Conservation (phyloP, 1,140 invertebrate species). For the Zelostemma sp. region DNA sequence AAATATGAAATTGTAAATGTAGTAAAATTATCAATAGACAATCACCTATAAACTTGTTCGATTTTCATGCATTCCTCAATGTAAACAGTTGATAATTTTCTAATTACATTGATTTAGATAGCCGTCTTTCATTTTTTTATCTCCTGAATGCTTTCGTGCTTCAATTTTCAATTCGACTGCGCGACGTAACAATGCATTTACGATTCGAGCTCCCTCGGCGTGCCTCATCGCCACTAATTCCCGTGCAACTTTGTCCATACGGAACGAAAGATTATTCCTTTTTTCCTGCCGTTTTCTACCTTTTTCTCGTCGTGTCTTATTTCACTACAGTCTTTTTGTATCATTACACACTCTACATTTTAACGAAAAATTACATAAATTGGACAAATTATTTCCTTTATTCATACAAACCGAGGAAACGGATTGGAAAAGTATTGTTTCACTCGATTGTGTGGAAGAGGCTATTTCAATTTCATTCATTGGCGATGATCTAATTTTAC, state of each 20-base stretch:
- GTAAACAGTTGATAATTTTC: too few relatives aligned
- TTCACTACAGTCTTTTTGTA: conserved; percentile 25
- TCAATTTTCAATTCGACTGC: conserved; percentile 41
- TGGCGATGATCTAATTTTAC: neutral
- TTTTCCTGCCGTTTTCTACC: conserved; percentile 34
- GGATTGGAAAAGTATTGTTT: neutral
- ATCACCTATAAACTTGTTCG: too few relatives aligned
- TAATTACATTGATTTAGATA: too few relatives aligned
- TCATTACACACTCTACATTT: conserved; percentile 34
- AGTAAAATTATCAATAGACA: too few relatives aligned
- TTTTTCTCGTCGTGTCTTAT: conserved; percentile 33
- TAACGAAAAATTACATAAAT: conserved; percentile 25
- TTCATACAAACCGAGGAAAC: neutral
- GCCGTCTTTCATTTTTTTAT: too few relatives aligned
- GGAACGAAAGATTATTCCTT: conserved; percentile 37
- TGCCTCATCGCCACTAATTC: conserved; percentile 26
- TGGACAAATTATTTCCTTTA: neutral
- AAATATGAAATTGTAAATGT: too few relatives aligned
- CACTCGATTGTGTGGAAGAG: too few relatives aligned
- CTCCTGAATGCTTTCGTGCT: conserved; percentile 13
- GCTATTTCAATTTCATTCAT: neutral
- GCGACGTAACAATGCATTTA: conserved; percentile 44
- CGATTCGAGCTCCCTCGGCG: conserved; percentile 31
- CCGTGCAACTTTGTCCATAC: conserved; percentile 31
- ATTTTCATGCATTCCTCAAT: too few relatives aligned